Evolutionary conservation across 2,888 invertebrate genomes (phyloP).

Genomic region (Rotaria sp.): DNA sequence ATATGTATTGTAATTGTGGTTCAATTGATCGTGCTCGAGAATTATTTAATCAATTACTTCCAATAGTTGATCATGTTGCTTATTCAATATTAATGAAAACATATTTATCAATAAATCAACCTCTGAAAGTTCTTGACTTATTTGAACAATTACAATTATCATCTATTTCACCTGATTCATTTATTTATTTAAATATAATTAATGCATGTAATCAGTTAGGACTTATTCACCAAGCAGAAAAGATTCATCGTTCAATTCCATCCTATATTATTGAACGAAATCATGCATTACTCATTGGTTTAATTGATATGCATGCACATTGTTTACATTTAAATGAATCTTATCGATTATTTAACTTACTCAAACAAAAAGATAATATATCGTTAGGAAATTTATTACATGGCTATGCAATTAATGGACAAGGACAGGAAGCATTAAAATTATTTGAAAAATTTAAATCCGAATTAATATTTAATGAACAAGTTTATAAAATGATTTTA

Average conservation of each 20-base stretch:
- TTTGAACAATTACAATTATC: background rate
- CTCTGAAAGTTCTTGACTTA: background rate
- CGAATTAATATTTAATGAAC: background rate
- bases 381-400: background rate
- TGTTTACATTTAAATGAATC: background rate
- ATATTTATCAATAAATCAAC: background rate
- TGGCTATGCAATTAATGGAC: background rate
- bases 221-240: background rate
- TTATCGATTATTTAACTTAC: background rate
- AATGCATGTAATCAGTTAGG: background rate
- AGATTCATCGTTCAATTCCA: background rate
- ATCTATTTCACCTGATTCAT: background rate
- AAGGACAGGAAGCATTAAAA: background rate
- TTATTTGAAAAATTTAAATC: background rate
- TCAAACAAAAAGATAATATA: background rate
- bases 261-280: background rate
- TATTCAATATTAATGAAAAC: background rate
- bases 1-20: conserved; percentile 6
- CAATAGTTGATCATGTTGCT: background rate
- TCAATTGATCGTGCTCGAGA: background rate
- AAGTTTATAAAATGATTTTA: background rate
- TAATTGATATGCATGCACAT: background rate
- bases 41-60: background rate
- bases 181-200: background rate
- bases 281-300: background rate